phyloP scores from a whole-genome alignment of 2,888 invertebrate genomes.

The Phyllotreta striolata region DNA sequence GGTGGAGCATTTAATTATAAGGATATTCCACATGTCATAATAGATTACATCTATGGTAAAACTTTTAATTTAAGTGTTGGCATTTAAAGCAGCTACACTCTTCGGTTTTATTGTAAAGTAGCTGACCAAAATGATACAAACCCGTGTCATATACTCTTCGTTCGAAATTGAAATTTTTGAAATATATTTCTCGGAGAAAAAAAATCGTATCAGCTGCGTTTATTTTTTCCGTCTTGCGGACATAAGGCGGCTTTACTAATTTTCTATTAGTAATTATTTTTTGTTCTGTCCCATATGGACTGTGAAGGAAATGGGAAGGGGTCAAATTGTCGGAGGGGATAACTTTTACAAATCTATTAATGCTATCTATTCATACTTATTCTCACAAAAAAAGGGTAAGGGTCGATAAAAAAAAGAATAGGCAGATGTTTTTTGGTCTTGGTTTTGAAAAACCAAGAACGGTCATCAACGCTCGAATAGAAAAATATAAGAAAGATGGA shows the following conservation, averaged over 20 bases:
- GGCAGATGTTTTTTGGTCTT: conserved; percentile 28
- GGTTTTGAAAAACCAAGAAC: conserved; percentile 22
- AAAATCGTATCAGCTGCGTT: too few species aligned
- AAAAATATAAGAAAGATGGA: background rate
- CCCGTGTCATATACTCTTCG: too few species aligned
- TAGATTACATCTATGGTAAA: conserved; percentile 33
- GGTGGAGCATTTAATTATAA: conserved; percentile 30
- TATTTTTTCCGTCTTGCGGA: too few species aligned
- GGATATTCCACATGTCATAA: conserved; percentile 32
- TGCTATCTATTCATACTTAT: conserved; percentile 29
- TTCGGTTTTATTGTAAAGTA: conserved; percentile 11
- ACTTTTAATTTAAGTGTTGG: conserved; percentile 25
- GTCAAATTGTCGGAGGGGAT: conserved; percentile 20
- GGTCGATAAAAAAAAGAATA: conserved; percentile 26
- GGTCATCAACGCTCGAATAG: conserved; percentile 9
- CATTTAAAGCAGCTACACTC: conserved; percentile 12
- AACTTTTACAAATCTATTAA: conserved; percentile 28
- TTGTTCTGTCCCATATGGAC: conserved; percentile 19
- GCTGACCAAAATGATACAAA: background rate
- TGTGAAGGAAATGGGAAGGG: conserved; percentile 2
- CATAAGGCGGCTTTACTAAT: conserved; percentile 1
- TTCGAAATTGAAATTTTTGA: too few species aligned
- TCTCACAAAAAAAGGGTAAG: conserved; percentile 23
- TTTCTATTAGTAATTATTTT: conserved; percentile 19
- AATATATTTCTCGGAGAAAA: too few species aligned